phyloP scores from a whole-genome alignment of 2,888 invertebrate species.

The Cephalotes varians region DNA sequence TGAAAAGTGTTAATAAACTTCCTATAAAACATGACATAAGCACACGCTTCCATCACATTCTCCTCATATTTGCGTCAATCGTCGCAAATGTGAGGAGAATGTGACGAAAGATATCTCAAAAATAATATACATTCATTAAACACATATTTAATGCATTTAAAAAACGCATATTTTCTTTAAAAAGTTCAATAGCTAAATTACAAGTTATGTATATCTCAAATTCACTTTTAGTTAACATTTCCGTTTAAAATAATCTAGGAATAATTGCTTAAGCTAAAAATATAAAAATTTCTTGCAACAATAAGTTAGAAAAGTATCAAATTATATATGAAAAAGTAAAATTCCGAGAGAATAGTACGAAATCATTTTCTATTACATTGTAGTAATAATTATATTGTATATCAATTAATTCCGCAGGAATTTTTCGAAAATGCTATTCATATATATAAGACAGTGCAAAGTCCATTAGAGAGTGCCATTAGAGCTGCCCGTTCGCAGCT shows the following conservation, averaged over 20 bases:
- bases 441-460: neutral
- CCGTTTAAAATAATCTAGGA: constrained; percentile 11
- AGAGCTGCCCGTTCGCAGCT: neutral
- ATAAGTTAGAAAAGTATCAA: neutral
- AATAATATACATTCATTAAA: neutral
- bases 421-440: neutral
- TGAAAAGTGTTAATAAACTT: constrained; percentile 27
- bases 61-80: neutral
- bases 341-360: neutral
- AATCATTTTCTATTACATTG: neutral
- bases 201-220: neutral
- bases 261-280: neutral
- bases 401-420: neutral
- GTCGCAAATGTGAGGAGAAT: no score
- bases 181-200: neutral
- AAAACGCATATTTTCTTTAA: neutral
- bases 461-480: neutral
- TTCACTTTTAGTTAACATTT: neutral
- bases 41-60: neutral
- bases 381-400: neutral
- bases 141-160: neutral
- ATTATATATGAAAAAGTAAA: neutral
- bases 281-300: neutral
- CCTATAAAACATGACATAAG: neutral
- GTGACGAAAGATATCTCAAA: no score